Evolutionary conservation across 2,888 invertebrate genomes (phyloP).

Genomic region (Heliconius sara): DNA sequence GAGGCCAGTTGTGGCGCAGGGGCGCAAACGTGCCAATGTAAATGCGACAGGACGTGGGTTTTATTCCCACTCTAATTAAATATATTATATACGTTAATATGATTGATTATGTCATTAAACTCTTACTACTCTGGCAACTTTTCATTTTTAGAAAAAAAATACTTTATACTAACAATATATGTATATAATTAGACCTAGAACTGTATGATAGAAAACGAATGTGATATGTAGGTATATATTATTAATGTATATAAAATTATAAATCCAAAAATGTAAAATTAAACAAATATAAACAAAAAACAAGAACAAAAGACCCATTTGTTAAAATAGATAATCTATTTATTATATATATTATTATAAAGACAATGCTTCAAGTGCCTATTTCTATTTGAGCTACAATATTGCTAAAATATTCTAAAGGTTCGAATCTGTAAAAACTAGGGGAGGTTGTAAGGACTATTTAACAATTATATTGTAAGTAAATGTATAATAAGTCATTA

Average conservation of each 20-base stretch:
- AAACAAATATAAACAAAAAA: neutral
- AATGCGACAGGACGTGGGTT: too few relatives aligned
- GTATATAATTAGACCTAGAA: neutral
- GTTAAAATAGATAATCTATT: too few relatives aligned
- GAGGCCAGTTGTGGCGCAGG: too few relatives aligned
- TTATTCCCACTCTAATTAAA: too few relatives aligned
- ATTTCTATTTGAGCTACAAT: neutral
- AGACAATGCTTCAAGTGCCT: neutral
- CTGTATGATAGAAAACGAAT: neutral
- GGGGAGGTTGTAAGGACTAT: neutral
- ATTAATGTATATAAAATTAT: neutral
- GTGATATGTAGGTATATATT: constrained; percentile 6
- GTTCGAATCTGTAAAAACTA: neutral
- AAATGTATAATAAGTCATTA: constrained; percentile 3
- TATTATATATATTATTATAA: neutral
- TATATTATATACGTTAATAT: too few relatives aligned
- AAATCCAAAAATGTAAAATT: neutral
- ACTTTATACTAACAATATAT: too few relatives aligned
- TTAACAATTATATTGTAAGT: neutral
- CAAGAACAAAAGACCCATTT: too few relatives aligned
- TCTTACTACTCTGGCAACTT: too few relatives aligned
- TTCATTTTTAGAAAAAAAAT: too few relatives aligned
- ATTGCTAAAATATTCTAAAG: neutral
- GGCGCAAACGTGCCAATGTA: too few relatives aligned
- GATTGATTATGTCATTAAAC: too few relatives aligned